These are phyloP conservation scores for Euleptes europaea DNA, from an alignment of 2,113 vertebrate species.

Conservation along the genomic window DNA sequence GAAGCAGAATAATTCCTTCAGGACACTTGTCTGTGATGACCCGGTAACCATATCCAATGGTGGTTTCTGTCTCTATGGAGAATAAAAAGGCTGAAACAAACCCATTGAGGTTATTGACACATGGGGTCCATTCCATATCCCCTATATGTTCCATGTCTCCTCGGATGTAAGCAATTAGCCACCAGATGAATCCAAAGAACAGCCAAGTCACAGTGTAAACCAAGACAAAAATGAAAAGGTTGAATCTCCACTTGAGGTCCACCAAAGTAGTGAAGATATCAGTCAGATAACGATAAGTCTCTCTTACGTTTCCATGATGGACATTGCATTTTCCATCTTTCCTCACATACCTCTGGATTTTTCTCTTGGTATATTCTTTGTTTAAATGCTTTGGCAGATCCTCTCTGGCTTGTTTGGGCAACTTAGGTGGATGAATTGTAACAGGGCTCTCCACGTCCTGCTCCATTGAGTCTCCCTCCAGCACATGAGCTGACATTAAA, in stretches of 20 bases:
- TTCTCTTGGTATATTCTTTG: constrained; percentile 82
- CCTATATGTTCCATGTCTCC: constrained; percentile 95
- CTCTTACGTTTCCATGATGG: constrained; percentile 94
- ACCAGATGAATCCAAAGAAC: constrained; percentile 98
- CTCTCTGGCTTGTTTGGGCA: constrained; percentile 90
- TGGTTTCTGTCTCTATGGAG: constrained; percentile 98
- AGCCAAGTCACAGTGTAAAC: constrained; percentile 99
- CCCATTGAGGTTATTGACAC: constrained; percentile 95
- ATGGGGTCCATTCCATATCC: constrained; percentile 92
- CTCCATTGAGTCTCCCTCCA: constrained; percentile 90
- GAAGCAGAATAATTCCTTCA: constrained; percentile 93
- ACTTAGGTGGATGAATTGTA: constrained; percentile 85
- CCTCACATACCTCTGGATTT: constrained; percentile 94
- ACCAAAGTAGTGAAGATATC: constrained; percentile 99
- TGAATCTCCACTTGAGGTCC: constrained; percentile 98
- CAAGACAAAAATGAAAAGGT: constrained; percentile 96
- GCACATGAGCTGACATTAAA: constrained; percentile 81
- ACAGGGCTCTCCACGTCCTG: constrained; percentile 97
- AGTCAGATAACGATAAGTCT: constrained; percentile 95
- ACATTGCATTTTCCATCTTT: constrained; percentile 99
- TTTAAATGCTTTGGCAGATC: constrained; percentile 85
- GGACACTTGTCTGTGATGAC: constrained; percentile 99
- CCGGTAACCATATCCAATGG: constrained; percentile 97
- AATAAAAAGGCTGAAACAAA: constrained; percentile 98
- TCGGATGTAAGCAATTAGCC: constrained; percentile 96